Base-by-base conservation (phyloP, 2,113 vertebrate genomes). In the Alligator mississippiensis region DNA sequence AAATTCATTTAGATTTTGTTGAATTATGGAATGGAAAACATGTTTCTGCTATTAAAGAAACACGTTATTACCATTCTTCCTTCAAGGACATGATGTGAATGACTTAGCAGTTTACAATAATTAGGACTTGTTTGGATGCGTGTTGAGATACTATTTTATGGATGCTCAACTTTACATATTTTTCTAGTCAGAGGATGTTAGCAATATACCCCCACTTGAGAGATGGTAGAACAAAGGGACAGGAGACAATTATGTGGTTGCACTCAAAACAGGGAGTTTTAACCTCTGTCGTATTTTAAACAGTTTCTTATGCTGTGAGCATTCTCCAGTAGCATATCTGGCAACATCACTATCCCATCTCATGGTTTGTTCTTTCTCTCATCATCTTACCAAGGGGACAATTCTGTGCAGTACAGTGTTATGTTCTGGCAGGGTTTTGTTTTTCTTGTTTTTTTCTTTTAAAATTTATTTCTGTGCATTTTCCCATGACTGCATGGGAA, bases 291-390 rank as follows among this genome's bases (percentile, higher is more conserved):
- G 6, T 72, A 72, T 19, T 4, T 22, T 72, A 72, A 5, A 13
- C 13, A 16, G 11, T 66, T 81, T 77, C 76, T 72, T 1, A 0
- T 25, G 15, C 17, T 54, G 9, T 64, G n/a, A 84, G 28, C 18
- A 17, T 24, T 1, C 1, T 76, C 28, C 38, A 81, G 34, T 9
- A 11, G 82, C 57, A 1, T 0, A 0, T 27, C 58, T 3, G 5
- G 12, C 64, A 55, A 19, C 55, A 34, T 25, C 4, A 14, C 8
- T 17, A 0, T 54, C 76, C 8, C 22, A 21, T 66, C 70, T 64
- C 58, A 11, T 55, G 11, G 4, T 66, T 88, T 87, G 11, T 3
- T 27, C 77, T 57, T 47, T 47, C 63, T 57, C 58, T 76, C 38
- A 25, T 24, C 15, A 4, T 64, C 28, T 70, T 60, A 89, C 22